A percentile compares a stretch with the other conserved stretches of the same genome.
Conservation (phyloP, 2,113 vertebrate genomes). For the Dascyllus trimaculatus region DNA sequence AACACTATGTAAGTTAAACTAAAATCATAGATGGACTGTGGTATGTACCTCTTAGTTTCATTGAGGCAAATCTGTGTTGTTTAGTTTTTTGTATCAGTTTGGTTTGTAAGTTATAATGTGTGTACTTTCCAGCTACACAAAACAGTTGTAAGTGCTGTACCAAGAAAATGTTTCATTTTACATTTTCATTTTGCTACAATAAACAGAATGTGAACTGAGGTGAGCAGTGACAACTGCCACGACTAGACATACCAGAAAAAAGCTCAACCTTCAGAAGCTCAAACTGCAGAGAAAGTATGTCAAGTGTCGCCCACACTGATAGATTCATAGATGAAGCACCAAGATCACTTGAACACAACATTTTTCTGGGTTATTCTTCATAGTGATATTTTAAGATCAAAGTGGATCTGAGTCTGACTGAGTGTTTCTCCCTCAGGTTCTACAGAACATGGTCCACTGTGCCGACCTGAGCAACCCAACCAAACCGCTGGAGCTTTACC, state of each 20-base stretch:
- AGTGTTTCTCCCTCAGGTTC: constrained; percentile 80
- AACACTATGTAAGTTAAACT: background rate
- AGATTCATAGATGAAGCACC: too few relatives aligned
- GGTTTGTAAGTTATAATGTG: background rate
- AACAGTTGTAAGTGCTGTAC: background rate
- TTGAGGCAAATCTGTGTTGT: background rate
- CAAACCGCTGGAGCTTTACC: constrained; percentile 92
- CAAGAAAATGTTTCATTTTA: background rate
- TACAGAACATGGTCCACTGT: constrained; percentile 96
- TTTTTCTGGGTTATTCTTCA: too few relatives aligned
- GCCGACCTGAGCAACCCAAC: constrained; percentile 96
- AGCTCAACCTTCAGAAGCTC: too few relatives aligned
- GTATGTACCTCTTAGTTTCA: background rate
- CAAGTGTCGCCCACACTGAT: too few relatives aligned
- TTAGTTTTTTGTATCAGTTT: background rate
- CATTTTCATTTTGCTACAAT: background rate
- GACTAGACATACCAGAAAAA: too few relatives aligned
- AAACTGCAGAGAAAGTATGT: too few relatives aligned
- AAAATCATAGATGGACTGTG: background rate
- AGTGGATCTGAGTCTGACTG: background rate
- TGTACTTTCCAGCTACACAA: background rate
- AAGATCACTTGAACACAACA: too few relatives aligned
- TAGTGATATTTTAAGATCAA: too few relatives aligned
- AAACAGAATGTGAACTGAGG: too few relatives aligned
- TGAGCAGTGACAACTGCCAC: too few relatives aligned